Conservation (phyloP, 1,140 invertebrate species). For the Kradibia gibbosae region DNA sequence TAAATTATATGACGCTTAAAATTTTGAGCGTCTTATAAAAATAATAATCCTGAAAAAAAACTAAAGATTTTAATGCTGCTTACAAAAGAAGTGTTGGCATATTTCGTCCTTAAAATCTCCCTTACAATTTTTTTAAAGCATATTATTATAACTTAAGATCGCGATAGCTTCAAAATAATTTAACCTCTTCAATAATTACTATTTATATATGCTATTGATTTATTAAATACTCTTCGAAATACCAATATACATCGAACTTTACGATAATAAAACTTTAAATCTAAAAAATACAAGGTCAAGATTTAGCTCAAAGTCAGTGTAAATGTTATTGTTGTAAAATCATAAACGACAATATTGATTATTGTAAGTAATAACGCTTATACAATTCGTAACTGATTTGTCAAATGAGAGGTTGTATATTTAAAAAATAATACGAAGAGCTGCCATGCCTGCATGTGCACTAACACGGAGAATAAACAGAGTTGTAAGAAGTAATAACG, state of each 20-base stretch:
- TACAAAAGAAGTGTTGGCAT: not conserved
- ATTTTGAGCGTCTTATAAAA: not conserved
- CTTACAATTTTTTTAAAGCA: not conserved
- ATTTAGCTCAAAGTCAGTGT: no score
- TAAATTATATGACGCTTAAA: not conserved
- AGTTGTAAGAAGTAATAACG: no score
- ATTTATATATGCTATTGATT: not conserved
- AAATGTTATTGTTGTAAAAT: no score
- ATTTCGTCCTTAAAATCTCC: not conserved
- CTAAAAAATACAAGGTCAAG: no score
- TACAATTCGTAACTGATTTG: no score
- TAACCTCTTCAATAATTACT: not conserved
- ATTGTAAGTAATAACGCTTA: no score
- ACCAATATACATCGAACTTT: not conserved
- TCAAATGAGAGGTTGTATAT: no score
- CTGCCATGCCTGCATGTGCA: no score
- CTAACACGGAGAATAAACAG: no score
- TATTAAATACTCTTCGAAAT: not conserved
- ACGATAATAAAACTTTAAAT: no score
- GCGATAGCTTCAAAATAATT: not conserved
- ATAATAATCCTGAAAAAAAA: conserved; percentile 14
- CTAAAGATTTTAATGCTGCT: not conserved
- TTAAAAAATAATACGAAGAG: no score
- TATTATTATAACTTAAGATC: not conserved
- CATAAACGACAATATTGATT: no score